Percentiles rank a stretch among this genome's conserved stretches.
These are phyloP conservation scores for Halcyon badia DNA, from an alignment of 2,797 vertebrate genomes.

Conservation along the genomic window DNA sequence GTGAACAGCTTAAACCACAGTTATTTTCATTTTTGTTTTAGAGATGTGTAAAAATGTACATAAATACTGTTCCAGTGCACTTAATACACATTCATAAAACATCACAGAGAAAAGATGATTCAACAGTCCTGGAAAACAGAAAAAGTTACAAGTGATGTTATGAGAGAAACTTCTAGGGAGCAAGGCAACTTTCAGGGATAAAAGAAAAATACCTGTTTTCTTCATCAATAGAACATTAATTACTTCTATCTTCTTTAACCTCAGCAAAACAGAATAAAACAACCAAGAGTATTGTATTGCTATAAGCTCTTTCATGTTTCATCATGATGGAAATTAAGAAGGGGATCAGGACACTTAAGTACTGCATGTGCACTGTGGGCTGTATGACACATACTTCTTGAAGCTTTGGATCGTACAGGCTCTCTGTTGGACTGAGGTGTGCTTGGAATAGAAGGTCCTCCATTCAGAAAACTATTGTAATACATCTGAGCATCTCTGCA, in stretches of 20 bases:
- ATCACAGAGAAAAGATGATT: neutral
- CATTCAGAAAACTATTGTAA: neutral
- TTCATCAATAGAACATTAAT: neutral
- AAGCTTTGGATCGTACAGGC: neutral
- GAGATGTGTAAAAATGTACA: neutral
- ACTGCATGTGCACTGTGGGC: too few species aligned
- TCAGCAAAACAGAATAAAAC: neutral
- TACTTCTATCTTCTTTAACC: neutral
- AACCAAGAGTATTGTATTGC: neutral
- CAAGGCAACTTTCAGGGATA: neutral
- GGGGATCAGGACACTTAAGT: neutral
- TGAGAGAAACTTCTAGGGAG: neutral
- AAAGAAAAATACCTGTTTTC: neutral
- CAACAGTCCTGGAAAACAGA: neutral
- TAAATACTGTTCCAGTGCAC: neutral
- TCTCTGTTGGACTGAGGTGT: neutral
- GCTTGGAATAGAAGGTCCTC: neutral
- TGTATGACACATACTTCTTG: neutral
- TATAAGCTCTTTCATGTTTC: neutral
- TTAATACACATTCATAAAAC: neutral
- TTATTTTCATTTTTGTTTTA: conserved; percentile 42
- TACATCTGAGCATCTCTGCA: neutral
- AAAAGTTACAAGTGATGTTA: neutral
- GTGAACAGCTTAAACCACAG: conserved; percentile 16
- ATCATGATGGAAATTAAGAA: neutral